Conservation (phyloP, 2,888 invertebrate species). For the Priocnemis perturbator region DNA sequence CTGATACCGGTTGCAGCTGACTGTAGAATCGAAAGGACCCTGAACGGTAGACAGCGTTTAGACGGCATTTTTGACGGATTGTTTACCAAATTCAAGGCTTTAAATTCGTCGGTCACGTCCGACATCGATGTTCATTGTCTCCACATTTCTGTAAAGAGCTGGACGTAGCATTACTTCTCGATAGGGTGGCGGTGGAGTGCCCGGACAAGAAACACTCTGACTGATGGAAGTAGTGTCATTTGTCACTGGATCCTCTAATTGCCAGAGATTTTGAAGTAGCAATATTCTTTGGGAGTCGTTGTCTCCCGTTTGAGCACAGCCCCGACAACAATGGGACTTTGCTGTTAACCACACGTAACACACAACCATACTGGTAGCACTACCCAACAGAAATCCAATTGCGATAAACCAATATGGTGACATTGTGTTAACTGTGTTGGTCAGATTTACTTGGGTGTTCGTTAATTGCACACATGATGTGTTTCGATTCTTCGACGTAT, state of each 20-base stretch:
- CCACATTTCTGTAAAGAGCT: constrained; percentile 43
- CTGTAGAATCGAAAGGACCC: no score
- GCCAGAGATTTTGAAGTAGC: constrained; percentile 57
- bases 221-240: constrained; percentile 23
- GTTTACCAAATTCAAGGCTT: no score
- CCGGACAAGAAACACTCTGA: constrained; percentile 59
- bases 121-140: no score
- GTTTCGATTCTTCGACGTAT: not conserved
- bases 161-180: constrained; percentile 66
- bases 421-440: constrained; percentile 29
- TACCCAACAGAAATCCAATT: constrained; percentile 65
- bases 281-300: constrained; percentile 56
- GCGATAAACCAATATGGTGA: constrained; percentile 61
- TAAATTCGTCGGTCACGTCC: no score
- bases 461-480: not conserved
- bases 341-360: constrained; percentile 63
- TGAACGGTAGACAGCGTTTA: no score
- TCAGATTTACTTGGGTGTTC: not conserved
- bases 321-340: constrained; percentile 40
- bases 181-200: constrained; percentile 71
- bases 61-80: no score
- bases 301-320: not conserved
- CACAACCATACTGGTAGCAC: constrained; percentile 54
- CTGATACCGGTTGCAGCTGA: no score
- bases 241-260: constrained; percentile 32